Conservation (phyloP, 1,140 invertebrate genomes). For the Galleria mellonella region DNA sequence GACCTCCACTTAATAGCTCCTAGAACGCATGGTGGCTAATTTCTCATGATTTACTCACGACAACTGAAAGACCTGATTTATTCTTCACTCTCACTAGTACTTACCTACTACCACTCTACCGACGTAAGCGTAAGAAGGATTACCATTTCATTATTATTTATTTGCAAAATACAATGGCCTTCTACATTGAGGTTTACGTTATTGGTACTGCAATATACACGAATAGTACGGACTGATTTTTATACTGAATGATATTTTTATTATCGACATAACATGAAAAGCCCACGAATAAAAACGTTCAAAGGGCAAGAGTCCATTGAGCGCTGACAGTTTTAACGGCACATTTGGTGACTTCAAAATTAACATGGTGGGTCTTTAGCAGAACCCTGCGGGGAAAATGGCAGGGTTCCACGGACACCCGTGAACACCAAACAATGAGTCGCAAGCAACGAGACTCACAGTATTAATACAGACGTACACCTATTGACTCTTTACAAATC, state of each 20-base stretch:
- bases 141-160: too few species aligned
- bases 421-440: constrained; percentile 55
- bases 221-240: background rate
- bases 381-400: constrained; percentile 61
- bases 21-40: too few species aligned
- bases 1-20: too few species aligned
- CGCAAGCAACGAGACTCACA: constrained; percentile 30
- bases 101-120: too few species aligned
- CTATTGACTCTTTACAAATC: constrained; percentile 68
- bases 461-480: constrained; percentile 40
- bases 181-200: too few species aligned
- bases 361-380: constrained; percentile 63
- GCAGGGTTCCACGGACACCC: constrained; percentile 59
- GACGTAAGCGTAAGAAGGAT: too few species aligned
- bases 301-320: constrained; percentile 39
- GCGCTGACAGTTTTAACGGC: constrained; percentile 39
- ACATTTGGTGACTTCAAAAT: constrained; percentile 58
- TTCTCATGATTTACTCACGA: too few species aligned
- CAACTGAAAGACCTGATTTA: too few species aligned
- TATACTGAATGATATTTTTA: constrained; percentile 10
- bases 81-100: too few species aligned
- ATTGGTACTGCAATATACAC: too few species aligned
- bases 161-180: too few species aligned
- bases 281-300: constrained; percentile 20
- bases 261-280: constrained; percentile 2